A percentile compares a stretch with the other conserved stretches of the same genome.
Evolutionary conservation across 2,888 invertebrate species (phyloP).

Genomic region (Dione vanillae): DNA sequence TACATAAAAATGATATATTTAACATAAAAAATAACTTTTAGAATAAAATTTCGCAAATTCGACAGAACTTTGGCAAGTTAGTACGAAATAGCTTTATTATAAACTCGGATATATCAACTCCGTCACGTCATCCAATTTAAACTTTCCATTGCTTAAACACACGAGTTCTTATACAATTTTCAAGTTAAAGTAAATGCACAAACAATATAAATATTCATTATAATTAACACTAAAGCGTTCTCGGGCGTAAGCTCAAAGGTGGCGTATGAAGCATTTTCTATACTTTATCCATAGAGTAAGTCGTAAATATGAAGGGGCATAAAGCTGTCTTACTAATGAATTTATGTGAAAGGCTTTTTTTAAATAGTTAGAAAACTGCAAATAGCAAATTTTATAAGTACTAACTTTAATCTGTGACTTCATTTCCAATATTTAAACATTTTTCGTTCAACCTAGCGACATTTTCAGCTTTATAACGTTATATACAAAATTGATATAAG

Average conservation of each 20-base stretch:
- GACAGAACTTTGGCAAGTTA: conserved; percentile 9
- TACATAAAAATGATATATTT: no score
- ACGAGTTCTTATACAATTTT: conserved; percentile 49
- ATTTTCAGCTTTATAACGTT: no score
- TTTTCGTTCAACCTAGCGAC: no score
- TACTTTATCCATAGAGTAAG: conserved; percentile 56
- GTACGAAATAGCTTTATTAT: conserved; percentile 39
- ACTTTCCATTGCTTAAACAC: conserved; percentile 48
- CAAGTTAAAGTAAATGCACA: conserved; percentile 65
- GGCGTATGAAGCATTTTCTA: conserved; percentile 65
- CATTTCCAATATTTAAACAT: no score
- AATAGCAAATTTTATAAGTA: no score
- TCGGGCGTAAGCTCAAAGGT: conserved; percentile 60
- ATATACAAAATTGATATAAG: no score
- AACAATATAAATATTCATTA: conserved; percentile 75
- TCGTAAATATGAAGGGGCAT: not conserved
- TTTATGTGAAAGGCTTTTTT: conserved; percentile 1
- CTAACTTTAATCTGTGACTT: no score
- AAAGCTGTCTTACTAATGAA: not conserved
- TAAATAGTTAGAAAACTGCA: not conserved
- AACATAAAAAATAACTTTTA: not conserved
- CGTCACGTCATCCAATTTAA: conserved; percentile 49
- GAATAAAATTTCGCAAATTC: not conserved
- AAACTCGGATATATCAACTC: conserved; percentile 40
- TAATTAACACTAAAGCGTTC: conserved; percentile 64